These are phyloP conservation scores for Laodelphax striatellus DNA, from an alignment of 1,140 invertebrate species.

Conservation along the genomic window DNA sequence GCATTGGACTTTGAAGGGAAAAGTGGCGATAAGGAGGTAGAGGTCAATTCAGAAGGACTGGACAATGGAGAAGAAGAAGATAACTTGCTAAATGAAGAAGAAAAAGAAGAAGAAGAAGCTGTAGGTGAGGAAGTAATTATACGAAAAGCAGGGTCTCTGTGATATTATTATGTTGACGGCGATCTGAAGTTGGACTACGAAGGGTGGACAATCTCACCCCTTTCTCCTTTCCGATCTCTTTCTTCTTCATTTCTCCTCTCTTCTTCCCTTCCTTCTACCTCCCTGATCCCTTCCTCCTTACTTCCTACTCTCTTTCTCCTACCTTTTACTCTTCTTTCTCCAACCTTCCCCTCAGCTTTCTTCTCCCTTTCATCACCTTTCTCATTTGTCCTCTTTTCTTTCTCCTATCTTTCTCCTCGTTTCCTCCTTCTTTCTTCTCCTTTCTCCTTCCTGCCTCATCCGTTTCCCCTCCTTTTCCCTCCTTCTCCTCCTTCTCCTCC, in stretches of 20 bases:
- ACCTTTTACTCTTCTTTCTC: not conserved
- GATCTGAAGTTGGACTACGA: too few relatives aligned
- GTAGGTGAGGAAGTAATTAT: too few relatives aligned
- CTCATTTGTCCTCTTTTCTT: not conserved
- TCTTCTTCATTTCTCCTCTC: not conserved
- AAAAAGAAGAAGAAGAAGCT: too few relatives aligned
- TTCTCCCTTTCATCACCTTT: not conserved
- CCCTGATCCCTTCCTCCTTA: not conserved
- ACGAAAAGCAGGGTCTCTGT: too few relatives aligned
- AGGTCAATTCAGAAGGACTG: too few relatives aligned
- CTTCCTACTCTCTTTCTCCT: not conserved
- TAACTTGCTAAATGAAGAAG: too few relatives aligned
- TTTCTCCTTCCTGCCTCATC: not conserved
- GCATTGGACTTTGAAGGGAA: too few relatives aligned
- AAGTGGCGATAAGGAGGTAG: too few relatives aligned
- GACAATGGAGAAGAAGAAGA: too few relatives aligned
- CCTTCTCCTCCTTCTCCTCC: not conserved
- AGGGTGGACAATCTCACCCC: too few relatives aligned
- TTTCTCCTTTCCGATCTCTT: not conserved
- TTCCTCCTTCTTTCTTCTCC: not conserved
- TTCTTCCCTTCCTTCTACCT: not conserved
- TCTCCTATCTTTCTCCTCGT: not conserved
- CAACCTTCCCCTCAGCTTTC: not conserved
- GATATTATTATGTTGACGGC: too few relatives aligned
- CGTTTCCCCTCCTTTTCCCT: not conserved